Percentiles rank a stretch among this genome's conserved stretches.
These are phyloP conservation scores for Idris sp. DNA, from an alignment of 1,140 invertebrate species.

Conservation along the genomic window DNA sequence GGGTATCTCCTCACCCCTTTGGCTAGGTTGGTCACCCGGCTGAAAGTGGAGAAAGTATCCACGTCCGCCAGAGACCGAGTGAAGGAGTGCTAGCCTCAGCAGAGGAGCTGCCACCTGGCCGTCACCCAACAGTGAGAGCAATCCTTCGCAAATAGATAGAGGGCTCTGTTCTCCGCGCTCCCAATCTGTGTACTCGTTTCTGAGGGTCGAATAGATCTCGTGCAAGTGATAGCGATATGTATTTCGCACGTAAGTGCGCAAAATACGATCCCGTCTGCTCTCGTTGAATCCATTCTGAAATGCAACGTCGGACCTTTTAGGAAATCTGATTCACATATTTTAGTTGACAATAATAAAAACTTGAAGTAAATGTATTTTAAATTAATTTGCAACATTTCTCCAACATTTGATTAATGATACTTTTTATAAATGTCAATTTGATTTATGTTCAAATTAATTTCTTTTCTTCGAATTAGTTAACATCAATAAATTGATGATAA, in stretches of 20 bases:
- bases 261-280: conserved; percentile 88
- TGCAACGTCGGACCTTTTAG: no score
- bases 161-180: conserved; percentile 88
- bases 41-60: conserved; percentile 94
- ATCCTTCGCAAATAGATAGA: conserved; percentile 79
- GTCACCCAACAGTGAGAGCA: conserved; percentile 86
- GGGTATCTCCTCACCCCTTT: conserved; percentile 96
- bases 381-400: no score
- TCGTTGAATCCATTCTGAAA: conserved; percentile 90
- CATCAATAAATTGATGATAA: no score
- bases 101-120: conserved; percentile 91
- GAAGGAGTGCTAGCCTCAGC: conserved; percentile 87
- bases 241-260: conserved; percentile 92
- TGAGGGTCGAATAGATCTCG: conserved; percentile 92
- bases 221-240: conserved; percentile 93
- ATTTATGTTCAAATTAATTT: no score
- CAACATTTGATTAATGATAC: no score
- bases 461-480: no score
- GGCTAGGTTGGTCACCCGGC: conserved; percentile 86
- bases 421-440: no score
- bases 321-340: no score
- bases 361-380: no score
- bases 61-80: conserved; percentile 86
- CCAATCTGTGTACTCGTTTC: conserved; percentile 97
- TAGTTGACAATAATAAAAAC: no score